Percentiles rank a stretch among this genome's conserved stretches.
phyloP scores from a whole-genome alignment of 1,140 invertebrate genomes.

The Meloidogyne floridensis region DNA sequence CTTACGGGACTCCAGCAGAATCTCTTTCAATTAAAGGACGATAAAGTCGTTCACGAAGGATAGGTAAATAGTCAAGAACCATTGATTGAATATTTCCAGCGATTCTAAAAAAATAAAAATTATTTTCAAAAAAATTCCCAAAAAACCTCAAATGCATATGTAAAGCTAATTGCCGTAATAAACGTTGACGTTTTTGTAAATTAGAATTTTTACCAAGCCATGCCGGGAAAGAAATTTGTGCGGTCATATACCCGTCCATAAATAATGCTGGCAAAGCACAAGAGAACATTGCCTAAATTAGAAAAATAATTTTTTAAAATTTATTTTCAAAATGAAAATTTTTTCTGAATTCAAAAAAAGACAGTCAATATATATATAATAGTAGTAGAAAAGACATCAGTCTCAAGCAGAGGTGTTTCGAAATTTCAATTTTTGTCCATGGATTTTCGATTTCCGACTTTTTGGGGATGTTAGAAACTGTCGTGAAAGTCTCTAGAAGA shows the following conservation, averaged over 20 bases:
- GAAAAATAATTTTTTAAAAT: not conserved
- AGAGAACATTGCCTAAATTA: conserved; percentile 79
- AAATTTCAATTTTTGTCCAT: too few species aligned
- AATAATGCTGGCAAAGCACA: conserved; percentile 84
- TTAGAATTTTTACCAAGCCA: conserved; percentile 95
- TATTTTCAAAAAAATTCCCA: not conserved
- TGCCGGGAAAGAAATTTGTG: conserved; percentile 83
- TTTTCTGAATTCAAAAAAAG: too few species aligned
- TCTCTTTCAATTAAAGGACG: conserved; percentile 74
- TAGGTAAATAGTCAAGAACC: conserved; percentile 52
- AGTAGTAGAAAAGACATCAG: too few species aligned
- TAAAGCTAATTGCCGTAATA: conserved; percentile 79
- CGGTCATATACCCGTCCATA: conserved; percentile 78
- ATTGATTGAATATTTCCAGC: conserved; percentile 51
- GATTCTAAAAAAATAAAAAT: conserved; percentile 46
- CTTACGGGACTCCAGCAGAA: conserved; percentile 71
- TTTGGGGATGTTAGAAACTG: too few species aligned
- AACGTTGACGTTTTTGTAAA: conserved; percentile 77
- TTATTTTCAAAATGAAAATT: not conserved
- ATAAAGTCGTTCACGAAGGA: conserved; percentile 52
- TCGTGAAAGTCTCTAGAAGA: too few species aligned
- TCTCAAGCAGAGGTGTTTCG: too few species aligned
- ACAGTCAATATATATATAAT: too few species aligned
- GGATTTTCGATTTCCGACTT: too few species aligned
- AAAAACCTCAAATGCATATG: conserved; percentile 76